phyloP scores from a whole-genome alignment of 2,888 invertebrate genomes.

The Acleris sparsana region DNA sequence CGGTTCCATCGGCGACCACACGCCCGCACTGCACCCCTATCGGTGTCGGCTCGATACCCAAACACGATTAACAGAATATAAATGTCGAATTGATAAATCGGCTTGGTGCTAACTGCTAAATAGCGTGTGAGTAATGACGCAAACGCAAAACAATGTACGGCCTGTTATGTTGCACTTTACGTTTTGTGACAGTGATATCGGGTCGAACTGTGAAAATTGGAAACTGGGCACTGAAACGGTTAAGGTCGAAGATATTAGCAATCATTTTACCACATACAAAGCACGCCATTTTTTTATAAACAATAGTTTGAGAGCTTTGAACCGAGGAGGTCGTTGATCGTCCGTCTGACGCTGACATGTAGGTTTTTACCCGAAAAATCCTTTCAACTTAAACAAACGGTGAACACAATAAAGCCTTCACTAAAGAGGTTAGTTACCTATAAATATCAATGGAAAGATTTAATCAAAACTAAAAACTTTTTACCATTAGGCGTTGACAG shows the following conservation, averaged over 20 bases:
- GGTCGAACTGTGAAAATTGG: neutral
- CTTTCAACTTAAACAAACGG: neutral
- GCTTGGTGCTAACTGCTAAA: slow-evolving; percentile 75
- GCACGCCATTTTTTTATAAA: no score
- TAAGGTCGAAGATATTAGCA: no score
- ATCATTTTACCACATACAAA: no score
- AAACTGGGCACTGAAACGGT: no score
- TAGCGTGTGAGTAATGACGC: slow-evolving; percentile 78
- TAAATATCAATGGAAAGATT: slow-evolving; percentile 17
- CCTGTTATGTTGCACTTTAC: slow-evolving; percentile 19
- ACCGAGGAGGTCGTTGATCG: no score
- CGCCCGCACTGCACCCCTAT: slow-evolving; percentile 38
- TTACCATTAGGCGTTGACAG: slow-evolving; percentile 30
- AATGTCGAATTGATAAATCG: slow-evolving; percentile 80
- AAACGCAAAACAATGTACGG: slow-evolving; percentile 35
- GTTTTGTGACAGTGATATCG: neutral
- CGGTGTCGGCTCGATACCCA: slow-evolving; percentile 48
- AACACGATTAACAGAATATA: slow-evolving; percentile 78
- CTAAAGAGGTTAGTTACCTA: neutral
- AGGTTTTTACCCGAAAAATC: no score
- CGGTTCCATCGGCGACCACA: slow-evolving; percentile 17
- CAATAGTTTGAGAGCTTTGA: no score
- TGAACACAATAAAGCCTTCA: neutral
- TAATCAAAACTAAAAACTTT: slow-evolving; percentile 32
- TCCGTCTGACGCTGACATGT: no score